Percentiles rank a stretch among this genome's conserved stretches.
Conservation (phyloP, 2,113 vertebrate genomes). For the Petrocephalus zakoni region DNA sequence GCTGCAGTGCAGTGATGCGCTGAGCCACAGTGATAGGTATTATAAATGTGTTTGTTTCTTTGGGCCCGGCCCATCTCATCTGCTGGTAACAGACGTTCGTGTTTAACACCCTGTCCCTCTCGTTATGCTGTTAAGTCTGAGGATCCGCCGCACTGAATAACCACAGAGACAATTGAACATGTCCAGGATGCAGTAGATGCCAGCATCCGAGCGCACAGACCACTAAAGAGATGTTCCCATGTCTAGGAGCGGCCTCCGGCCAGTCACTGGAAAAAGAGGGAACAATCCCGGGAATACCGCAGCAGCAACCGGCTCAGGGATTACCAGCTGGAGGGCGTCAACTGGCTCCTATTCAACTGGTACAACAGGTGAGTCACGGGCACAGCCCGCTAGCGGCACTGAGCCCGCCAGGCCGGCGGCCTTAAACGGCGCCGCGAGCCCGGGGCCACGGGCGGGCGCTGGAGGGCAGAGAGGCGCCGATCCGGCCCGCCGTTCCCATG, state of each 20-base stretch:
- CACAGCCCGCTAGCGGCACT: neutral
- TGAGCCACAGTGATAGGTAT: neutral
- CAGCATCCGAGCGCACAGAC: neutral
- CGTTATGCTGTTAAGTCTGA: neutral
- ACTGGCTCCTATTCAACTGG: slow-evolving; percentile 99
- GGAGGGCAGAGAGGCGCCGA: neutral
- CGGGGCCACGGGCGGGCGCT: neutral
- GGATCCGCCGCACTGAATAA: neutral
- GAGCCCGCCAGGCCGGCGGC: neutral
- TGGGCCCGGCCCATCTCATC: neutral
- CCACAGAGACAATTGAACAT: neutral
- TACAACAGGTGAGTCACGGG: slow-evolving; percentile 83
- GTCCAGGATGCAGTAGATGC: neutral
- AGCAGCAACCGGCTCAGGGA: slow-evolving; percentile 97
- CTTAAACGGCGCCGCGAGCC: slow-evolving; percentile 30
- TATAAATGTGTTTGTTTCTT: neutral
- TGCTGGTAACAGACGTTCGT: neutral
- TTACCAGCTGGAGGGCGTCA: slow-evolving; percentile 97
- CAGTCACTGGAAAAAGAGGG: slow-evolving; percentile 93
- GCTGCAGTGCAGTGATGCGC: neutral
- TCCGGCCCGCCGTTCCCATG: neutral
- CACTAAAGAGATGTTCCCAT: neutral
- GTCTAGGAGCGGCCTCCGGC: slow-evolving; percentile 86
- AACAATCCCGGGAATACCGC: slow-evolving; percentile 90
- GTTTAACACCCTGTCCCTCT: neutral